Base-by-base conservation (phyloP, 2,888 invertebrate species). In the Pterobdella sp. region DNA sequence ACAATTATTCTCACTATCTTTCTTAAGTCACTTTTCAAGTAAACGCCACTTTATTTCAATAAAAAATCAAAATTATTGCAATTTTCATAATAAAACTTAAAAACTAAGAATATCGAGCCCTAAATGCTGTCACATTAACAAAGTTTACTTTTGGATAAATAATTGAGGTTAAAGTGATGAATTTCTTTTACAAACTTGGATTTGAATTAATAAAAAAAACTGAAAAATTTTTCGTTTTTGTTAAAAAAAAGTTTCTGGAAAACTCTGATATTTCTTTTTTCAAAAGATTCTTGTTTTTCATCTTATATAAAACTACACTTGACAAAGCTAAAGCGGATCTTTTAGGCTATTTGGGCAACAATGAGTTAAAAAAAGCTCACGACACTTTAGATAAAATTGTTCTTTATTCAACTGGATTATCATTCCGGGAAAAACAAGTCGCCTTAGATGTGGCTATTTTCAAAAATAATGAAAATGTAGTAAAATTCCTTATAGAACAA, bases 361-460 rank as follows among this genome's bases (percentile, higher is more conserved):
- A 63, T 26, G n/a, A 63, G 7, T 26, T 29, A 7, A 22, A 63
- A 63, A 63, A 63, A 29, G 63, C 31, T 26, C 7, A 7, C 31
- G n/a, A 7, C 7, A n/a, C 31, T n/a, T 7, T 63, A 14, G 7
- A 29, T 7, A 7, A 63, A 29, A 26, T 63, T 7, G 31, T 10
- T 63, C n/a, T 63, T 14, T 63, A 14, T 29, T 26, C n/a, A 26
- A 26, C 14, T 29, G 63, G 7, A 14, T 29, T 29, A 10, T 26
- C n/a, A 10, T 63, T 63, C n/a, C 10, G 26, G 7, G 14, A 63
- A 10, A 63, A 63, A 63, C 63, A 63, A 63, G 7, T 63, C 7
- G 63, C 63, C 7, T 26, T 63, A 7, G 63, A 63, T 63, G 31
- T 63, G 10, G 63, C 63, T 10, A 63, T 63, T 29, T 63, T 26